Base-by-base conservation (phyloP, 2,888 invertebrate species). In the Prenolepis imparis region DNA sequence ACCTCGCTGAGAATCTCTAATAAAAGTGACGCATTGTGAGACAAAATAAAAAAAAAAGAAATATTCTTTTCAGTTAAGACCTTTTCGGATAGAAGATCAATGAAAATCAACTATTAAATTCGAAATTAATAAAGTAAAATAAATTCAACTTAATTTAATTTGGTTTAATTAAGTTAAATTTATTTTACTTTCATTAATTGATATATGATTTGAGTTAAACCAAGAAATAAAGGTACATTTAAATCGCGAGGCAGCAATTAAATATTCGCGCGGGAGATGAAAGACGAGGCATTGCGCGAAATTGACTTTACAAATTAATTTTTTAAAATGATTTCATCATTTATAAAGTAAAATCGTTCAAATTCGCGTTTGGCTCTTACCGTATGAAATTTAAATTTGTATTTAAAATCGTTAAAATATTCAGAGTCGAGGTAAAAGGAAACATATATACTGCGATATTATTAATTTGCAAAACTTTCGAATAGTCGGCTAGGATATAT, bases 281-380 rank as follows among this genome's bases (percentile, higher is more conserved):
- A 66, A 66, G 41, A 18, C 41, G 70, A 18, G 12, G 12, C 21
- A 57, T 21, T 57, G 21, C n/a, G 52, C 70, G 36, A 72, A 39
- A 72, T 57, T 39, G 57, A 57, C 11, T 72, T 57, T 24, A 24
- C 24, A 12, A 57, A 72, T 72, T 72, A 72, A 72, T 72, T 57
- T 15, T 36, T 52, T n/a, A n/a, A 52, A n/a, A n/a, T 52, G n/a
- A 52, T 52, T 52, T 52, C 52, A 52, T 52, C 52, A 8, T 52
- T 52, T 52, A n/a, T 52, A 52, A 52, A 52, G 52, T n/a, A n/a
- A 52, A 52, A 52, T 52, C 52, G 52, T 52, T 52, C n/a, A 36
- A 36, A 36, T 36, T 4, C 36, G 28, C 28, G 36, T 36, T 36
- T 36, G 36, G 36, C 36, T 36, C 36, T 36, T 36, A 36, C 36